Conservation (phyloP, 2,113 vertebrate species). For the Mandrillus leucophaeus region DNA sequence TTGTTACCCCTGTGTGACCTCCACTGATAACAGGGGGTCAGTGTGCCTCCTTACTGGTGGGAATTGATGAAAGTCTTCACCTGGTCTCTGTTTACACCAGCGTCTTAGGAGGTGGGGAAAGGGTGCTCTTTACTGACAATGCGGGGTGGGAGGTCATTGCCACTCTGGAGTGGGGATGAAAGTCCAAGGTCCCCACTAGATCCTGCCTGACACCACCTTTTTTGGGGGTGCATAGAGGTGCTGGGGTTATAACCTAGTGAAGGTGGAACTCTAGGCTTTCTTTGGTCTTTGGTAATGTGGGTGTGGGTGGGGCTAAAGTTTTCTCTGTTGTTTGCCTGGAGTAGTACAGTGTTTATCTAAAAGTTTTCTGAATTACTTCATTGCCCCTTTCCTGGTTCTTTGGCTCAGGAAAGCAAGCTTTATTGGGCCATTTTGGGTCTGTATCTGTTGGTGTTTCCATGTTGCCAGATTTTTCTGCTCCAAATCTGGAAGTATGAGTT, state of each 20-base stretch:
- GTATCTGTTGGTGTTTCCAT: background rate
- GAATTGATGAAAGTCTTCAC: background rate
- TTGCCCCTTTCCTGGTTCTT: background rate
- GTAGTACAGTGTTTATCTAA: background rate
- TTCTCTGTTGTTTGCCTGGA: background rate
- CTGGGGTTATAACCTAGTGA: background rate
- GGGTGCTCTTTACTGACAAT: background rate
- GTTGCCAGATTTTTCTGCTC: background rate
- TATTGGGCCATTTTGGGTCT: background rate
- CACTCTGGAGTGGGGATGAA: background rate
- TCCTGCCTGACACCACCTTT: background rate
- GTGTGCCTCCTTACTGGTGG: background rate
- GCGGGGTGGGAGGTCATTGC: background rate
- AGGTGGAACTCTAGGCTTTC: background rate
- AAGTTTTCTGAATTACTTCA: background rate
- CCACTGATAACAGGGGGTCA: background rate
- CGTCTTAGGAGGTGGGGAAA: background rate
- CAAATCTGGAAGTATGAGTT: background rate
- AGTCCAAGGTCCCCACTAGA: background rate
- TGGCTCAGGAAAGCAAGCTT: background rate
- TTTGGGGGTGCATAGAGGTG: background rate
- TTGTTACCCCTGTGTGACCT: background rate
- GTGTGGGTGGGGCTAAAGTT: background rate
- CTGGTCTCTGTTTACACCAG: background rate
- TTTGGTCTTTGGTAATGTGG: background rate